Evolutionary conservation across 2,797 vertebrate genomes (phyloP).

Genomic region (Lacerta agilis): DNA sequence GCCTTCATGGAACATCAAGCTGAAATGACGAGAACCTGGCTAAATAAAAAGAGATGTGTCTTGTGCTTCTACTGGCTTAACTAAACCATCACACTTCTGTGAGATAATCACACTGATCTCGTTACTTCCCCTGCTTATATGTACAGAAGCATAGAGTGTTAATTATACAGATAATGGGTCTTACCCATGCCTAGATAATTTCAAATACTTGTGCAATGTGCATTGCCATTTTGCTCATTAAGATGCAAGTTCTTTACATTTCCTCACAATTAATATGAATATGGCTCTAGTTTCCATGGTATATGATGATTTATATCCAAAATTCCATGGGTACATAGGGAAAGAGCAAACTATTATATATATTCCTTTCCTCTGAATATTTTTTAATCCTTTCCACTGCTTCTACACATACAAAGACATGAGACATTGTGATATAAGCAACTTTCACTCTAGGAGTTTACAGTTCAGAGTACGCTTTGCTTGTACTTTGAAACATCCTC

Average conservation of each 20-base stretch:
- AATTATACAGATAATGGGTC: not conserved
- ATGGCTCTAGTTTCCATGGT: not conserved
- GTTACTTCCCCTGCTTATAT: too few species aligned
- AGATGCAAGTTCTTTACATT: not conserved
- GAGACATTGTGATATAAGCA: not conserved
- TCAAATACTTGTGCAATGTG: not conserved
- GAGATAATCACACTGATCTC: not conserved
- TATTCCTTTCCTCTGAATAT: not conserved
- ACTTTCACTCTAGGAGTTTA: slow-evolving; percentile 24
- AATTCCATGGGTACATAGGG: slow-evolving; percentile 39
- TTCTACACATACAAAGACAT: not conserved
- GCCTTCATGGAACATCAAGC: not conserved
- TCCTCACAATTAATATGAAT: not conserved
- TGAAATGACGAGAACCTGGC: not conserved
- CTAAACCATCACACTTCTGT: not conserved
- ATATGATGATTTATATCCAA: not conserved
- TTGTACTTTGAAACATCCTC: not conserved
- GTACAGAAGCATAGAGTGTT: not conserved
- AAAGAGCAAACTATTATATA: not conserved
- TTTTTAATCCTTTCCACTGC: too few species aligned
- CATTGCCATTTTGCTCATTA: not conserved
- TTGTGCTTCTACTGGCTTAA: not conserved
- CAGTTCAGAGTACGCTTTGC: not conserved
- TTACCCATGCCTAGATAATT: not conserved
- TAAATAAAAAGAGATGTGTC: not conserved